Base-by-base conservation (phyloP, 2,113 vertebrate genomes). In the Oreocharis arfaki region DNA sequence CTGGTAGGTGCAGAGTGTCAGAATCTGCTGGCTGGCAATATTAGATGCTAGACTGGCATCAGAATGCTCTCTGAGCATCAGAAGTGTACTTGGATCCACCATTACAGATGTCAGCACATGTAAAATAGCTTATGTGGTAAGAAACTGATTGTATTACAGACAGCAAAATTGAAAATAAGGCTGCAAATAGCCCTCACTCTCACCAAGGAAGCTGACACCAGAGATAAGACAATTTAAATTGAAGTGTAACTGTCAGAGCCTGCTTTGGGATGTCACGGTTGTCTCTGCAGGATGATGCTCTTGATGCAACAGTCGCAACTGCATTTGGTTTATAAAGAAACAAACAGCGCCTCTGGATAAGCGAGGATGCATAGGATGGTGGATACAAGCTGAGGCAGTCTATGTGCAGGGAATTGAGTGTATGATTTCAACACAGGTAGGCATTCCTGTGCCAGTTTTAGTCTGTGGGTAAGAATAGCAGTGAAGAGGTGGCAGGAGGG, bases 401-500 rank as follows among this genome's bases (percentile, higher is more conserved):
- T 67, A 1, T 33, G 14, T 68, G 18, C 41, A n/a, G 50, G 55
- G 68, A 88, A 74, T 16, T 33, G 27, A 84, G 37, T 12, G 7
- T 65, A 8, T 52, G 35, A 75, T 64, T 95, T 93, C 68, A 44
- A 21, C 32, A 71, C 13, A 77, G 39, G 64, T 74, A 87, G 86
- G 76, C 60, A 84, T 64, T 84, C 27, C 57, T 89, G 52, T 81
- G 87, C 77, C 59, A 33, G 50, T 70, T 95, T 84, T 93, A 79
- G 64, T 84, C 59, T 57, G 44, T 64, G 50, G 55, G 30, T 90
- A 93, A 93, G 85, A 93, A 93, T 33, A 95, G 83, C 60, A 81
- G 35, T 71, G 89, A 91, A 67, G 86, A 94, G 89, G 86, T 92
- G 89, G 89, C 64, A 71, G 84, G 61, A 89, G 37, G 56, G 49